Conservation (phyloP, 2,797 vertebrate species). For the Clarias fuscus region DNA sequence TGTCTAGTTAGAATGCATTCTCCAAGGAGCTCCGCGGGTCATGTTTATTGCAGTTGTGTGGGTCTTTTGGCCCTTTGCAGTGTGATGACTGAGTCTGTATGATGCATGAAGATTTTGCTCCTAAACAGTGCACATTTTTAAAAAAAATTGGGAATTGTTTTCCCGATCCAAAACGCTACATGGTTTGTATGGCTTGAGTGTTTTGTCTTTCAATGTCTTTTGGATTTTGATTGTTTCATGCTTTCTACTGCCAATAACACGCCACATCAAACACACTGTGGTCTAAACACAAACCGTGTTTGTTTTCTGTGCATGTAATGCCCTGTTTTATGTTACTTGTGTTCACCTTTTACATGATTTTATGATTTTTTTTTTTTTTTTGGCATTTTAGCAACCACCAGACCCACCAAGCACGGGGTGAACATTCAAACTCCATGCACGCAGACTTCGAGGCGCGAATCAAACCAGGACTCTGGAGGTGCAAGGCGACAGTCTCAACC, state of each 20-base stretch:
- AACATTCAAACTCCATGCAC: too few relatives aligned
- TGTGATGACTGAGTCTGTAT: not conserved
- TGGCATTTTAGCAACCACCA: not conserved
- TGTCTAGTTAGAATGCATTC: too few relatives aligned
- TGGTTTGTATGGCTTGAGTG: not conserved
- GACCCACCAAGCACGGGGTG: too few relatives aligned
- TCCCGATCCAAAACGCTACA: not conserved
- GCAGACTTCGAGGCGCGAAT: too few relatives aligned
- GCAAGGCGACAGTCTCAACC: too few relatives aligned
- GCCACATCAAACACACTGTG: not conserved
- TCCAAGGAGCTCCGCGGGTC: too few relatives aligned
- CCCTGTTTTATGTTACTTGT: not conserved
- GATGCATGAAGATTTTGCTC: not conserved
- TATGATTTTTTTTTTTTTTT: not conserved
- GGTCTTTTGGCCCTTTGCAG: not conserved
- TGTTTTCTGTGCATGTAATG: not conserved
- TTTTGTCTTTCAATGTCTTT: not conserved
- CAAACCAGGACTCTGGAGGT: too few relatives aligned
- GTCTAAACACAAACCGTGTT: not conserved
- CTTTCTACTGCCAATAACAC: not conserved
- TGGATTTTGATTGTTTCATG: not conserved
- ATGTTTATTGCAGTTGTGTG: too few relatives aligned
- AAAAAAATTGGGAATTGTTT: not conserved
- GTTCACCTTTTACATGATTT: not conserved
- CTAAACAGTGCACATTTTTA: not conserved